These are phyloP conservation scores for Quiscalus mexicanus DNA, from an alignment of 2,113 vertebrate genomes.

Conservation along the genomic window DNA sequence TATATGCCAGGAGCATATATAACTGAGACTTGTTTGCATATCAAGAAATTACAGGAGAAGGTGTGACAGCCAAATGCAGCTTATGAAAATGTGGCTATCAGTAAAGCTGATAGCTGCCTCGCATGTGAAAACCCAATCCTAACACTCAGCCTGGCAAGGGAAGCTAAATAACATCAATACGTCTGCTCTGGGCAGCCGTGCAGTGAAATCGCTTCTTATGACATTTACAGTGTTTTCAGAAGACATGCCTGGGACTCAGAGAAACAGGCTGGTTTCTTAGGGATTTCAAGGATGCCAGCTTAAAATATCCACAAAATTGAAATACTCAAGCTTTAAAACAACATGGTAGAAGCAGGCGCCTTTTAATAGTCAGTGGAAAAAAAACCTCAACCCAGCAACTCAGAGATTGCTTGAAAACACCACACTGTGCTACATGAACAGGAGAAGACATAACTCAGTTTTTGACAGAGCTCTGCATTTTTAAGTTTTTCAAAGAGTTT, in stretches of 20 bases:
- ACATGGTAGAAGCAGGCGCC: not conserved
- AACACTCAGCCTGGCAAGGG: constrained; percentile 9
- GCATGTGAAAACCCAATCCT: constrained; percentile 23
- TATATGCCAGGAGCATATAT: constrained; percentile 30
- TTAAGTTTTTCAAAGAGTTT: not conserved
- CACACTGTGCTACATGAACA: not conserved
- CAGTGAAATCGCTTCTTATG: not conserved
- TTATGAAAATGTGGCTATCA: constrained; percentile 52
- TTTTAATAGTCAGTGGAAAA: not conserved
- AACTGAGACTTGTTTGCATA: constrained; percentile 52
- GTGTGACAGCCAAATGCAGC: constrained; percentile 56
- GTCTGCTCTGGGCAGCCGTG: constrained; percentile 23
- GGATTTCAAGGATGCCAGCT: not conserved
- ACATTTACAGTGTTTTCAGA: not conserved
- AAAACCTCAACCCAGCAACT: not conserved
- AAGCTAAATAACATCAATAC: constrained; percentile 38
- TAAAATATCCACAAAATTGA: not conserved
- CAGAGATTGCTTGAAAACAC: not conserved
- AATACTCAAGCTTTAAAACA: not conserved
- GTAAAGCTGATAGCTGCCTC: not conserved
- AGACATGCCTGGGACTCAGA: not conserved
- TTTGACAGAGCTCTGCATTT: not conserved
- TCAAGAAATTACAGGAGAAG: constrained; percentile 52
- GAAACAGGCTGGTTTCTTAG: not conserved
- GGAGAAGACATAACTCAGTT: not conserved